A percentile compares a stretch with the other conserved stretches of the same genome.
Evolutionary conservation across 2,888 invertebrate genomes (phyloP).

Genomic region (Poecilobothrus nobilitatus): DNA sequence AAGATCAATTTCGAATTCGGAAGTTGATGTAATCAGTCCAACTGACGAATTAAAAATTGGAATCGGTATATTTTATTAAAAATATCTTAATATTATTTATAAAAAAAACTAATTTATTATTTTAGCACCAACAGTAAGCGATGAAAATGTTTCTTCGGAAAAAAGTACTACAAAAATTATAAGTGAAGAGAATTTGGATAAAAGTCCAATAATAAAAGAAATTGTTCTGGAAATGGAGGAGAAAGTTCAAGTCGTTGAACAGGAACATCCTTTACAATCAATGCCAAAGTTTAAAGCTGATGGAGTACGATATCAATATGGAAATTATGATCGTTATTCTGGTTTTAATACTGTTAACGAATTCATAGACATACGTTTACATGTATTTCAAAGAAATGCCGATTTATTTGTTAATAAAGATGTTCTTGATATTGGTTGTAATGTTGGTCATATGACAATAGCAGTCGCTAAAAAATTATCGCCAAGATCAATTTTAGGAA

Average conservation of each 20-base stretch:
- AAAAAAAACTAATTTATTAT: too few relatives aligned
- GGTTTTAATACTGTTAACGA: slow-evolving; percentile 83
- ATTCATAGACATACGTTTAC: slow-evolving; percentile 74
- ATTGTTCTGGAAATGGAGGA: background rate
- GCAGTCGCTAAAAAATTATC: slow-evolving; percentile 77
- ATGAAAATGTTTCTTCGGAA: background rate
- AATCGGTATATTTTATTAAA: slow-evolving; percentile 19
- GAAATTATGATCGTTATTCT: slow-evolving; percentile 95
- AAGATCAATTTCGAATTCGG: slow-evolving; percentile 45
- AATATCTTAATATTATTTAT: too few relatives aligned
- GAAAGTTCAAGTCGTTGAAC: background rate
- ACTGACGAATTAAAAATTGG: slow-evolving; percentile 39
- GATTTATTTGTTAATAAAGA: slow-evolving; percentile 83
- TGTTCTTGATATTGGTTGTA: slow-evolving; percentile 95
- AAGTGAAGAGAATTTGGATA: slow-evolving; percentile 10
- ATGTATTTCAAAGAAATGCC: slow-evolving; percentile 66
- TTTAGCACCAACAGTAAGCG: too few relatives aligned
- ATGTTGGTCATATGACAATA: slow-evolving; percentile 90
- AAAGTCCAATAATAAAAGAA: background rate
- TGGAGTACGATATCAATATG: slow-evolving; percentile 78
- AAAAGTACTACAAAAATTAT: slow-evolving; percentile 8
- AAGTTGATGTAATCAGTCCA: slow-evolving; percentile 44
- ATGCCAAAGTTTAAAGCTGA: slow-evolving; percentile 57
- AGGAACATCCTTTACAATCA: background rate
- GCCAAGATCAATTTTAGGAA: slow-evolving; percentile 79